A percentile compares a stretch with the other conserved stretches of the same genome.
phyloP scores from a whole-genome alignment of 2,113 vertebrate genomes.

The Microtus pennsylvanicus region DNA sequence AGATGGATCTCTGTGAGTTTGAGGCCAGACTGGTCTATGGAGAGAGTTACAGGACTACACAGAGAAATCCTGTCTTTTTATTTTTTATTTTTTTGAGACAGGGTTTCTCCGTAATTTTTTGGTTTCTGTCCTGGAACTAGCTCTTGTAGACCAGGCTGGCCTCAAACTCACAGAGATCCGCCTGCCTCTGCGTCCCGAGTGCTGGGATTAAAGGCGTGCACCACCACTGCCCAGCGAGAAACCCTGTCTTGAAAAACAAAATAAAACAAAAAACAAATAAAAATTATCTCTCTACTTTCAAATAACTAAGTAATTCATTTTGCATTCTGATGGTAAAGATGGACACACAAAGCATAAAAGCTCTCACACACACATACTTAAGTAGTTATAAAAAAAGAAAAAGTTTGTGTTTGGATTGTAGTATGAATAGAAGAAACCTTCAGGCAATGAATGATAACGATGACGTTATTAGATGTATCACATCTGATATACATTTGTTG shows the following conservation, averaged over 20 bases:
- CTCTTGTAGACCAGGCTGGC: too few relatives aligned
- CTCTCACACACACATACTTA: constrained; percentile 28
- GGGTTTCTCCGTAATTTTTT: too few relatives aligned
- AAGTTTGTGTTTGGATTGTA: constrained; percentile 53
- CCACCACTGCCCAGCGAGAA: background rate
- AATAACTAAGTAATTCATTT: constrained; percentile 30
- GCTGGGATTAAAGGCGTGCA: too few relatives aligned
- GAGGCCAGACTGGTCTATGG: background rate
- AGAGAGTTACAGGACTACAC: background rate
- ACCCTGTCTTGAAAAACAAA: background rate
- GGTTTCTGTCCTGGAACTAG: too few relatives aligned
- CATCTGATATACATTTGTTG: constrained; percentile 63
- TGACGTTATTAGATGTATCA: constrained; percentile 42
- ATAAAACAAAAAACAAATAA: background rate
- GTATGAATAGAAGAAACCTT: constrained; percentile 33
- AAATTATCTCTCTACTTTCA: constrained; percentile 50
- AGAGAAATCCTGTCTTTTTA: background rate
- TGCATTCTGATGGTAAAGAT: constrained; percentile 32
- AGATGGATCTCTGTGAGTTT: background rate
- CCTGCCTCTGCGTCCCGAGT: too few relatives aligned
- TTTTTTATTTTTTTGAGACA: too few relatives aligned
- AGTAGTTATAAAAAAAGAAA: constrained; percentile 59
- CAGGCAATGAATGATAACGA: constrained; percentile 59
- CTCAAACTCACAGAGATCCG: too few relatives aligned
- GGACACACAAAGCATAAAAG: constrained; percentile 9